Evolutionary conservation across 2,113 vertebrate species (phyloP).

Genomic region (Sinocyclocheilus maitianheensis): DNA sequence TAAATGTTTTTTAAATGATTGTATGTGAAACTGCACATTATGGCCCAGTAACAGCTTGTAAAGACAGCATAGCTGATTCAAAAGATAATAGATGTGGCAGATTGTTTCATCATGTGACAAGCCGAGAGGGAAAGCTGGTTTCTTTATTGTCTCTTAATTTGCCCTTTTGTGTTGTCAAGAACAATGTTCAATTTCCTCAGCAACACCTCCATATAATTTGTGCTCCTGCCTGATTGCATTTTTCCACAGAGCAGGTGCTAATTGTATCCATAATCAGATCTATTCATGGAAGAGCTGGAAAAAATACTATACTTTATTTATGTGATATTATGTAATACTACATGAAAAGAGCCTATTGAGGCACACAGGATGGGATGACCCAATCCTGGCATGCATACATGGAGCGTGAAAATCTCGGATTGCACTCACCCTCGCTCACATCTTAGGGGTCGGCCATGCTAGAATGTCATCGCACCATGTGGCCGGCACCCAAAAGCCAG

Average conservation of each 20-base stretch:
- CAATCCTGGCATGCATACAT: slow-evolving; percentile 24
- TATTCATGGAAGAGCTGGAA: slow-evolving; percentile 38
- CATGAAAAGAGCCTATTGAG: background rate
- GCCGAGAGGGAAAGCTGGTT: background rate
- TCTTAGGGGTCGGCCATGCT: slow-evolving; percentile 69
- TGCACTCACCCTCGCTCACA: slow-evolving; percentile 66
- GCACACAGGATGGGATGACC: background rate
- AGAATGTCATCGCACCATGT: slow-evolving; percentile 74
- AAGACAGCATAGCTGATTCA: background rate
- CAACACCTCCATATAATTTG: slow-evolving; percentile 17
- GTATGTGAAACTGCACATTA: background rate
- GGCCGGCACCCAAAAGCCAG: slow-evolving; percentile 49
- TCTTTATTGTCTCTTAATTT: slow-evolving; percentile 22
- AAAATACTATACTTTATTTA: background rate
- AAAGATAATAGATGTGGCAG: background rate
- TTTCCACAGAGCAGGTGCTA: slow-evolving; percentile 40
- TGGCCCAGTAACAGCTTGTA: background rate
- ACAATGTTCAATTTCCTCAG: slow-evolving; percentile 16
- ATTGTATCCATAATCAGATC: slow-evolving; percentile 50
- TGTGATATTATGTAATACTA: background rate
- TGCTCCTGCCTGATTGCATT: slow-evolving; percentile 46
- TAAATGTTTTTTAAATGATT: no score
- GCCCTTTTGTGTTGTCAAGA: slow-evolving; percentile 23
- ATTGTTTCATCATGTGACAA: slow-evolving; percentile 13
- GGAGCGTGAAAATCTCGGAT: slow-evolving; percentile 11